Base-by-base conservation (phyloP, 2,113 vertebrate species). In the Emydura subglobosa region DNA sequence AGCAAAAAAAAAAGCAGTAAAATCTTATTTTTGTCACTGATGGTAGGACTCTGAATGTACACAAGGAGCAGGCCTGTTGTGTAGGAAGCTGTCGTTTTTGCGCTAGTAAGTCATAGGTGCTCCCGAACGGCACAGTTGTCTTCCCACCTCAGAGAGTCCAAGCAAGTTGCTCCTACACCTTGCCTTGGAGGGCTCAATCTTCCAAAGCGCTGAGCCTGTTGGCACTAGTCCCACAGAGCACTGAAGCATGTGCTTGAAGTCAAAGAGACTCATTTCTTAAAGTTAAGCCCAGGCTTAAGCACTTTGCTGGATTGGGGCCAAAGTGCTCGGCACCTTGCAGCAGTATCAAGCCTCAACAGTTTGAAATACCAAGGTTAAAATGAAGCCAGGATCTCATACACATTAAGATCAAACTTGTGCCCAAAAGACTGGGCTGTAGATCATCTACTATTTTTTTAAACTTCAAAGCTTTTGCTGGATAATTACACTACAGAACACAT, bases 151-250 rank as follows among this genome's bases (percentile, higher is more conserved):
- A 85, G 59, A 72, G 81, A 92, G 88, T 86, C 31, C 49, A 89
- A 86, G 90, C 93, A 92, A 88, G 89, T 86, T 24, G 76, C n/a
- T 44, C 49, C 11, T 72, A 87, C 86, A 96, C 7, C 22, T 87
- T 79, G 76, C 86, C 82, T 88, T 90, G 87, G 76, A 50, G 10
- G 19, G 19, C 51, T 86, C 11, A 94, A 87, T 68, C 49, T 91
- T 82, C 78, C 79, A 49, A 84, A 97, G 85, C 54, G 68, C 2
- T 82, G 76, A 94, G 76, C 86, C 93, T 88, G 88, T 90, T 91
- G 91, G 82, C 55, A 22, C 51, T 76, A 47, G 90, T 54, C 54
- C 68, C 80, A 54, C n/a, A 79, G 76, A 88, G 74, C 86, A 92
- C 59, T 87, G 81, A 91, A 79, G 42, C 5, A 7, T 25, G 59